Conservation (phyloP, 2,113 vertebrate species). For the Nestor notabilis region DNA sequence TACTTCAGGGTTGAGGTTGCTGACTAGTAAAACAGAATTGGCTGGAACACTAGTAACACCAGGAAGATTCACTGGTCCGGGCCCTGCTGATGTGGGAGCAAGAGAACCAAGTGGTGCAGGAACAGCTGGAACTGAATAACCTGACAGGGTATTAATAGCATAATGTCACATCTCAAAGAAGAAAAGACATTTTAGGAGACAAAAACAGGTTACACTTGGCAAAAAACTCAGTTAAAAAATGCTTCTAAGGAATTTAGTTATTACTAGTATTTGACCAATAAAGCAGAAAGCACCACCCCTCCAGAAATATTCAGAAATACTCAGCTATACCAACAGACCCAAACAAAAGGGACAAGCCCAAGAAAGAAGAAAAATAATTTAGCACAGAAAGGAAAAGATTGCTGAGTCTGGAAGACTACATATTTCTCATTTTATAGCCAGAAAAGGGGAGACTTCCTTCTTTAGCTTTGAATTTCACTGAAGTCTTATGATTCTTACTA, state of each 20-base stretch:
- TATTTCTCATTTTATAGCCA: not conserved
- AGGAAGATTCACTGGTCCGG: conserved; percentile 70
- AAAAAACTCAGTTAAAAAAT: not conserved
- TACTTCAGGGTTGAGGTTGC: conserved; percentile 87
- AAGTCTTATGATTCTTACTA: not conserved
- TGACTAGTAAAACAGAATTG: conserved; percentile 83
- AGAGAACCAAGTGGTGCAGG: conserved; percentile 72
- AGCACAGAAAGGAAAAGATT: not conserved
- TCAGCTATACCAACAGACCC: not conserved
- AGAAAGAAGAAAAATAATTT: not conserved
- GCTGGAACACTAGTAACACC: conserved; percentile 39
- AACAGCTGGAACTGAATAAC: conserved; percentile 69
- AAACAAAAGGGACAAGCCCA: not conserved
- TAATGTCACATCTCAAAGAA: not conserved
- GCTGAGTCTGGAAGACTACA: not conserved
- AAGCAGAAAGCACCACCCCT: not conserved
- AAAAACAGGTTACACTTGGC: not conserved
- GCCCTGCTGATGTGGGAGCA: conserved; percentile 49
- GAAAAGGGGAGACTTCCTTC: not conserved
- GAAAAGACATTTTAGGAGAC: not conserved
- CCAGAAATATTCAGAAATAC: not conserved
- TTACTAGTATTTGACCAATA: not conserved
- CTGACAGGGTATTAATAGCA: conserved; percentile 10
- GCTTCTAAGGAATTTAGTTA: not conserved
- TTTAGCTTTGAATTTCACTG: not conserved